A percentile compares a stretch with the other conserved stretches of the same genome.
These are phyloP conservation scores for Galerucella nymphaeae DNA, from an alignment of 2,888 invertebrate genomes.

Conservation along the genomic window DNA sequence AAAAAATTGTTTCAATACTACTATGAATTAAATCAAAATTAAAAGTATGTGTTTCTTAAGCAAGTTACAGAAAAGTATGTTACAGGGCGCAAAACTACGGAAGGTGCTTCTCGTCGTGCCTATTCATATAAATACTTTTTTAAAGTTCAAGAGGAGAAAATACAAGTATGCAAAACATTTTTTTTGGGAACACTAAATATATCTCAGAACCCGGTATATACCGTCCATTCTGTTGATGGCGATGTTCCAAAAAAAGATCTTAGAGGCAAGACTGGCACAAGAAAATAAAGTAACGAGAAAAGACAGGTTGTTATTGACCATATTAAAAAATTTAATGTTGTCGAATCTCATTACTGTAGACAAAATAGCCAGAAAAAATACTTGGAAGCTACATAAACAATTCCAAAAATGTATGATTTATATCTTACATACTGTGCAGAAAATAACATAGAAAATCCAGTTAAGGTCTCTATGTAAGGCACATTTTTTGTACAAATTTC, in stretches of 20 bases:
- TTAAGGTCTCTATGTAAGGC: constrained; percentile 36
- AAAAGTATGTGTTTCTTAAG: not conserved
- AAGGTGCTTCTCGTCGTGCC: not conserved
- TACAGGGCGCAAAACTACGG: not conserved
- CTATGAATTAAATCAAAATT: not conserved
- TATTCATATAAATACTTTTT: not conserved
- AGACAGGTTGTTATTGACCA: not conserved
- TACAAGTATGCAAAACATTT: not conserved
- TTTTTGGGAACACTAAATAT: not conserved
- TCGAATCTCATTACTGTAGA: constrained; percentile 1
- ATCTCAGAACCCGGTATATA: not conserved
- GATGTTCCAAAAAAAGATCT: not conserved
- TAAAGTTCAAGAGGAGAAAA: not conserved
- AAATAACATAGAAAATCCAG: constrained; percentile 33
- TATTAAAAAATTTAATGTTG: not conserved
- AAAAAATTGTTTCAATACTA: not conserved
- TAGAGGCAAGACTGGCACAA: not conserved
- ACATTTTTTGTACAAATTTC: constrained; percentile 31
- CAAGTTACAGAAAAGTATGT: not conserved
- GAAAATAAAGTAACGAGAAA: too few relatives aligned
- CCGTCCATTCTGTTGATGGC: not conserved
- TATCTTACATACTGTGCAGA: constrained; percentile 28
- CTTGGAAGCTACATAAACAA: constrained; percentile 23
- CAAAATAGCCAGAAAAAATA: not conserved
- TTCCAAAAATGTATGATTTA: constrained; percentile 39